A percentile compares a stretch with the other conserved stretches of the same genome.
Conservation (phyloP, 2,888 invertebrate species). For the Rhagonycha lutea region DNA sequence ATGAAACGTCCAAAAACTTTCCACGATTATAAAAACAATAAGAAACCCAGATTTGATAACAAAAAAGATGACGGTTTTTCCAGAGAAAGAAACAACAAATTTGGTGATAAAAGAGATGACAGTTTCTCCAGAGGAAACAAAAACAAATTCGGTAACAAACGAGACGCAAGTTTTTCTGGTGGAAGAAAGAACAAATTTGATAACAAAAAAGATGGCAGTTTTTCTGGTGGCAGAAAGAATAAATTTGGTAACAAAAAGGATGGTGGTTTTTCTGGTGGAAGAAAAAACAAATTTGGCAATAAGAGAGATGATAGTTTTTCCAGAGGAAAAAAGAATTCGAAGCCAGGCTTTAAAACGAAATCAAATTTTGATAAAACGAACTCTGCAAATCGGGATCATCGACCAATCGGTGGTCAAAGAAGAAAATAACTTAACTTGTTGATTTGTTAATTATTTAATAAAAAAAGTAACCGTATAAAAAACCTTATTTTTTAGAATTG, state of each 20-base stretch:
- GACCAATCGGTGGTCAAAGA: slow-evolving; percentile 42
- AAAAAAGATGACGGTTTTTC: background rate
- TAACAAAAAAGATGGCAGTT: background rate
- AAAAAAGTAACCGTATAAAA: background rate
- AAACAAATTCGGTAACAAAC: background rate
- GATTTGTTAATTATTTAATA: background rate
- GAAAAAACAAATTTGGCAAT: background rate
- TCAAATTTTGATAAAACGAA: slow-evolving; percentile 42
- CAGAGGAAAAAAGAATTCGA: background rate
- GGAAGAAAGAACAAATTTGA: background rate
- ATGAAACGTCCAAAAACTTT: slow-evolving; percentile 37
- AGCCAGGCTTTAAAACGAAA: slow-evolving; percentile 14
- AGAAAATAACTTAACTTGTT: background rate
- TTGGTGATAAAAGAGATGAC: background rate
- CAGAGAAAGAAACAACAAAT: background rate
- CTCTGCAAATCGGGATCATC: slow-evolving; percentile 42
- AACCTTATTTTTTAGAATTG: slow-evolving; percentile 6
- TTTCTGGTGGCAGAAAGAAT: slow-evolving; percentile 3
- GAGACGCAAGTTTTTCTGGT: background rate
- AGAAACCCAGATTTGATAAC: slow-evolving; percentile 38
- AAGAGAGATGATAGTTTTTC: background rate
- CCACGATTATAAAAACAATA: slow-evolving; percentile 39
- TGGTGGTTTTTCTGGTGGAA: background rate
- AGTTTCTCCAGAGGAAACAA: background rate
- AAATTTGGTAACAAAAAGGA: background rate